Percentiles rank a stretch among this genome's conserved stretches.
These are phyloP conservation scores for Tauraco hartlaubi DNA, from an alignment of 2,797 vertebrate species.

Conservation along the genomic window DNA sequence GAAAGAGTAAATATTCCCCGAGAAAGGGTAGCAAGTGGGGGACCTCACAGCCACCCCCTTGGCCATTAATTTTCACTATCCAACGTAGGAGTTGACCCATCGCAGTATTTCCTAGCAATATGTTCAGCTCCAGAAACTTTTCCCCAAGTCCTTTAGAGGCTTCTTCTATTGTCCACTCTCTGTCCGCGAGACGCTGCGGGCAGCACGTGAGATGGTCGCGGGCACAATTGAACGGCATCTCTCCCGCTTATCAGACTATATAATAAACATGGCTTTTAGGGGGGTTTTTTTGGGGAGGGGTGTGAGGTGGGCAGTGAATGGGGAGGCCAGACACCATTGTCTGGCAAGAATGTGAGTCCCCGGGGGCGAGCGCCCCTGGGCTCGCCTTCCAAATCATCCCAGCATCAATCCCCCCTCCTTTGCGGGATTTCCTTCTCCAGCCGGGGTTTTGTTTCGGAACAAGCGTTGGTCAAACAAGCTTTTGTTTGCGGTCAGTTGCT, in stretches of 20 bases:
- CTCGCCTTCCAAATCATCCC: slow-evolving; percentile 76
- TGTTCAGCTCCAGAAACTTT: not conserved
- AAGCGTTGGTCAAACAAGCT: slow-evolving; percentile 89
- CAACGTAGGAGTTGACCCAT: not conserved
- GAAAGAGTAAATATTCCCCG: not conserved
- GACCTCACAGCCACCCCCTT: not conserved
- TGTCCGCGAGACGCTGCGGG: not conserved
- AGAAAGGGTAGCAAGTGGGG: rapidly evolving
- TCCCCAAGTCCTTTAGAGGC: not conserved
- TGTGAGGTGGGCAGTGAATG: slow-evolving; percentile 35
- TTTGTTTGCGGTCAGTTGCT: slow-evolving; percentile 87
- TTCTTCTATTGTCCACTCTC: not conserved
- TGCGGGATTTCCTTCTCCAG: slow-evolving; percentile 82
- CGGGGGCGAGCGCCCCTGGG: slow-evolving; percentile 42
- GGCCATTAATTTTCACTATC: not conserved
- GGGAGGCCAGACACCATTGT: slow-evolving; percentile 75
- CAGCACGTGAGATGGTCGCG: not conserved
- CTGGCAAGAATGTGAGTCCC: slow-evolving; percentile 70
- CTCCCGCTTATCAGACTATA: slow-evolving; percentile 45
- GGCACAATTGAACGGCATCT: slow-evolving; percentile 34
- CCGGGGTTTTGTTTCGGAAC: slow-evolving; percentile 85
- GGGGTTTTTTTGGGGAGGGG: slow-evolving; percentile 23
- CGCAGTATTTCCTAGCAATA: not conserved
- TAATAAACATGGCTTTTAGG: slow-evolving; percentile 39
- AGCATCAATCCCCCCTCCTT: slow-evolving; percentile 76